Conservation (phyloP, 2,113 vertebrate genomes). For the cat (Felis catus) region F.catus_Fca126_mat1.0 CM031418.1:131361001-131361500, state of each 20-base stretch:
- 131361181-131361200: too few species aligned
- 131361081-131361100: too few species aligned
- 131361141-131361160: accelerated
- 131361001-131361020: not conserved
- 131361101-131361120: accelerated
- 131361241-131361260: accelerated
- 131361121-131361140: not conserved
- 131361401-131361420: not conserved
- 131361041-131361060: accelerated
- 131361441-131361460: accelerated
- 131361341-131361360: not conserved
- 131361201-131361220: not conserved
- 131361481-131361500: not conserved
- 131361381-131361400: not conserved
- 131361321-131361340: not conserved
- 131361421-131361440: not conserved
- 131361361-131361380: not conserved
- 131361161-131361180: accelerated
- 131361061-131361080: accelerated
- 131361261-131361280: not conserved
- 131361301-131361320: not conserved
- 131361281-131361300: not conserved
- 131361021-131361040: accelerated
- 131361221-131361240: accelerated
- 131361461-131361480: not conserved